These are phyloP conservation scores for Cynodonichthys magdalenae DNA, from an alignment of 2,797 vertebrate genomes.

Conservation along the genomic window DNA sequence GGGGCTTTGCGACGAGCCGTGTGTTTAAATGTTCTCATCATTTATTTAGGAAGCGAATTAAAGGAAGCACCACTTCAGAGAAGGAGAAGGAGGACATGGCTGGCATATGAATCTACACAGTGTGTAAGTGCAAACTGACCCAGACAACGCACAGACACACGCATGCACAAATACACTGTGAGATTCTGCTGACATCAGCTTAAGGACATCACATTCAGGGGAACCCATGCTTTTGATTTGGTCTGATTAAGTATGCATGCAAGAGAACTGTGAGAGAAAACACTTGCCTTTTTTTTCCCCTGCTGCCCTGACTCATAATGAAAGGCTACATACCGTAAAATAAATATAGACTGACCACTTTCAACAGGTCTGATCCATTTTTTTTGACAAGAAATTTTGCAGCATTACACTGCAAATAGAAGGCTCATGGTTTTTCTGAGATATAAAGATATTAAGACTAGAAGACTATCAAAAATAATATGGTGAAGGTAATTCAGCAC, in stretches of 20 bases:
- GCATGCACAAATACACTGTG: conserved; percentile 10
- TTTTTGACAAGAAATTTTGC: conserved; percentile 67
- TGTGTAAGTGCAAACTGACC: conserved; percentile 53
- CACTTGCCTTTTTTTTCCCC: conserved; percentile 39
- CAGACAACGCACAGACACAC: conserved; percentile 45
- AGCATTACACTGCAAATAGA: conserved; percentile 67
- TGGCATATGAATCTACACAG: conserved; percentile 86
- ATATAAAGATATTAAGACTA: conserved; percentile 61
- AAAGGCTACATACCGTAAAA: conserved; percentile 50
- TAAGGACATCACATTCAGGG: conserved; percentile 62
- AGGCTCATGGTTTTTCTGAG: conserved; percentile 58
- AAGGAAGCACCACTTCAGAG: conserved; percentile 91
- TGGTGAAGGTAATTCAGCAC: conserved; percentile 66
- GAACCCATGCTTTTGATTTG: conserved; percentile 66
- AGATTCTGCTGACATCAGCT: conserved; percentile 71
- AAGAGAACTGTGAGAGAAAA: conserved; percentile 55
- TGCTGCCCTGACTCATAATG: conserved; percentile 51
- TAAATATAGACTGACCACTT: conserved; percentile 27
- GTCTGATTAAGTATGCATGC: conserved; percentile 70
- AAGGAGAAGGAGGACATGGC: conserved; percentile 79
- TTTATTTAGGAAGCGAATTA: conserved; percentile 99
- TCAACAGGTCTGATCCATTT: conserved; percentile 48
- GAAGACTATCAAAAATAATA: conserved; percentile 73
- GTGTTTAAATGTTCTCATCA: conserved; percentile 99
- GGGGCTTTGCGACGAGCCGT: conserved; percentile 92